These are phyloP conservation scores for Pseudomugil gertrudae DNA, from an alignment of 2,797 vertebrate genomes.

Conservation along the genomic window DNA sequence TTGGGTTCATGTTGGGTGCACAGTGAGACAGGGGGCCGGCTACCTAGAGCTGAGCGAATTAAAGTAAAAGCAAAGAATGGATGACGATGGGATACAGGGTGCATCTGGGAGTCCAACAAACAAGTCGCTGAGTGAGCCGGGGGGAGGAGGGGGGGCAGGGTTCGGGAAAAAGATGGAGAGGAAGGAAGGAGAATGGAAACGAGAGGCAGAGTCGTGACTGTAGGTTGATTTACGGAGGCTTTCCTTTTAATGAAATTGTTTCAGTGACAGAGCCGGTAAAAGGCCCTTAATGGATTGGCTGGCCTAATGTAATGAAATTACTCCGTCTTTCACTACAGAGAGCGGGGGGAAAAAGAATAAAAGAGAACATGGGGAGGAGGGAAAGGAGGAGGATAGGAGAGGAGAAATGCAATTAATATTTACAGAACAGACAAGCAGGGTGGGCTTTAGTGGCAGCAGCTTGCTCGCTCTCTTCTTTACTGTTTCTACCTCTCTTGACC, in stretches of 20 bases:
- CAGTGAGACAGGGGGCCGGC: slow-evolving; percentile 25
- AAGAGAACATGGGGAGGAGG: slow-evolving; percentile 65
- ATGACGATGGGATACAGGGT: slow-evolving; percentile 57
- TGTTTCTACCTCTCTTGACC: slow-evolving; percentile 57
- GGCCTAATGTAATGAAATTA: slow-evolving; percentile 99
- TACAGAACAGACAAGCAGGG: slow-evolving; percentile 94
- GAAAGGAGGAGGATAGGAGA: slow-evolving; percentile 41
- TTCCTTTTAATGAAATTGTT: slow-evolving; percentile 99
- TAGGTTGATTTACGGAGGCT: slow-evolving; percentile 97
- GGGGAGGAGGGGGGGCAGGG: slow-evolving; percentile 63
- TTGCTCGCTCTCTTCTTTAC: slow-evolving; percentile 62
- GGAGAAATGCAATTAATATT: slow-evolving; percentile 97
- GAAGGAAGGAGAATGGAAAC: slow-evolving; percentile 84
- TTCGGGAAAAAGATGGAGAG: slow-evolving; percentile 80
- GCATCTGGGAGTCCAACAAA: slow-evolving; percentile 58
- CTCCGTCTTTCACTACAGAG: slow-evolving; percentile 94
- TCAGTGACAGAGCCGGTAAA: slow-evolving; percentile 99
- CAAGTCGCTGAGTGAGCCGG: slow-evolving; percentile 31
- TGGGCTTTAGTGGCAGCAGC: slow-evolving; percentile 79
- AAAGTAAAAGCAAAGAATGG: slow-evolving; percentile 77
- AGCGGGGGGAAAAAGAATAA: slow-evolving; percentile 72
- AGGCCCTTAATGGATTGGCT: slow-evolving; percentile 99
- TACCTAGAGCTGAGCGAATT: slow-evolving; percentile 65
- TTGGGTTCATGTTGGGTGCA: slow-evolving; percentile 67
- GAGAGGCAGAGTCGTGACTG: slow-evolving; percentile 90